These are phyloP conservation scores for Matsumurasca onukii DNA, from an alignment of 1,140 invertebrate genomes.

Conservation along the genomic window DNA sequence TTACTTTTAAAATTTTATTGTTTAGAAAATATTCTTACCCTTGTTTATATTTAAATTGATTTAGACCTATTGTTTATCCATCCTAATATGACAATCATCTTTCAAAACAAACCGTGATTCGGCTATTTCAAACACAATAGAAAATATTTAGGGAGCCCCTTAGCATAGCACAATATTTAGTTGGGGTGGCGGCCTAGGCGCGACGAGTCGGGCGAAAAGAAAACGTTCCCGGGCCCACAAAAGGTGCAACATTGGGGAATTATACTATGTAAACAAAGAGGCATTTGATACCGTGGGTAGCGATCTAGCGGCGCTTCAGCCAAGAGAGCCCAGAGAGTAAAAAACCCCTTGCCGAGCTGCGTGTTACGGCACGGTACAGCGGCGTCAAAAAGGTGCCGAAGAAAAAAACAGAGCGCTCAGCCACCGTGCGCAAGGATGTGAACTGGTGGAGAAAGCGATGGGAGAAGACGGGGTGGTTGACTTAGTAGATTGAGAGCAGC, in stretches of 20 bases:
- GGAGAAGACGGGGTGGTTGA: neutral
- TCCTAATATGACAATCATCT: too few relatives aligned
- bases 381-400: constrained; percentile 2
- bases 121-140: too few relatives aligned
- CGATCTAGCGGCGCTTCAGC: too few relatives aligned
- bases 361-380: neutral
- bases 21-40: too few relatives aligned
- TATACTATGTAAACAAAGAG: constrained; percentile 25
- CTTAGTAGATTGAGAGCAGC: neutral
- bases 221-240: constrained; percentile 16
- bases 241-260: constrained; percentile 23
- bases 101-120: too few relatives aligned
- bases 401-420: constrained; percentile 16
- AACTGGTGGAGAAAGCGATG: neutral
- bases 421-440: neutral
- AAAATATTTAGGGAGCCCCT: constrained; percentile 12
- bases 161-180: constrained; percentile 8
- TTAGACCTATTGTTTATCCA: too few relatives aligned
- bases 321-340: neutral
- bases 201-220: constrained; percentile 3
- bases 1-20: too few relatives aligned
- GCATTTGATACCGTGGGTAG: constrained; percentile 23
- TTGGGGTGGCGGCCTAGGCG: neutral
- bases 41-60: too few relatives aligned
- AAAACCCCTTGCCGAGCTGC: neutral